Evolutionary conservation across 1,140 invertebrate genomes (phyloP).

Genomic region (Drosophila kepulauana): DNA sequence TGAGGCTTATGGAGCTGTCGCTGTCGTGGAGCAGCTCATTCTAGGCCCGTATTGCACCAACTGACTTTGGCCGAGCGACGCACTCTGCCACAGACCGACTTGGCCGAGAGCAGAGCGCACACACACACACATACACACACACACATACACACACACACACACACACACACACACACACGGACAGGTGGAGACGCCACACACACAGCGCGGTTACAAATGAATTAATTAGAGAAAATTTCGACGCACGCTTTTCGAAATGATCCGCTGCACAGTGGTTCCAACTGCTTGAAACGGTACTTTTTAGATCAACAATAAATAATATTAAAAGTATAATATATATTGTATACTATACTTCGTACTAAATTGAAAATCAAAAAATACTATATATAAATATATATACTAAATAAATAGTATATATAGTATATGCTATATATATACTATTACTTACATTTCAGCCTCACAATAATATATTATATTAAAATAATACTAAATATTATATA

Average conservation of each 20-base stretch:
- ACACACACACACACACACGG: constrained; percentile 38
- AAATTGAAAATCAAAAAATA: too few relatives aligned
- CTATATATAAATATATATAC: too few relatives aligned
- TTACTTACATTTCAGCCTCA: too few relatives aligned
- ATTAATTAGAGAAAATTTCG: constrained; percentile 80
- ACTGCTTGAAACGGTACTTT: not conserved
- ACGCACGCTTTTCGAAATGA: constrained; percentile 52
- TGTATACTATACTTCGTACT: too few relatives aligned
- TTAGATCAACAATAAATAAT: not conserved
- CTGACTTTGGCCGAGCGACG: constrained; percentile 52
- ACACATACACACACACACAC: constrained; percentile 41
- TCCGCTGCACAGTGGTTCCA: constrained; percentile 49
- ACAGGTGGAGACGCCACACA: constrained; percentile 26
- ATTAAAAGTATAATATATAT: too few relatives aligned
- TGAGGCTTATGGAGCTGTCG: constrained; percentile 20
- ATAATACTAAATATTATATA: too few relatives aligned
- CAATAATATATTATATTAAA: not conserved
- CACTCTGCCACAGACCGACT: constrained; percentile 23
- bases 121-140: constrained; percentile 38
- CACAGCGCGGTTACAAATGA: constrained; percentile 55
- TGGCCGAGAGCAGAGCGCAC: constrained; percentile 36
- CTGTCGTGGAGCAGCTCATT: constrained; percentile 50
- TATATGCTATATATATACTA: too few relatives aligned
- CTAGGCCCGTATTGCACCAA: constrained; percentile 75
- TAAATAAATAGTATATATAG: too few relatives aligned